Evolutionary conservation across 2,888 invertebrate species (phyloP).

Genomic region (Drosophila setosimentum): DNA sequence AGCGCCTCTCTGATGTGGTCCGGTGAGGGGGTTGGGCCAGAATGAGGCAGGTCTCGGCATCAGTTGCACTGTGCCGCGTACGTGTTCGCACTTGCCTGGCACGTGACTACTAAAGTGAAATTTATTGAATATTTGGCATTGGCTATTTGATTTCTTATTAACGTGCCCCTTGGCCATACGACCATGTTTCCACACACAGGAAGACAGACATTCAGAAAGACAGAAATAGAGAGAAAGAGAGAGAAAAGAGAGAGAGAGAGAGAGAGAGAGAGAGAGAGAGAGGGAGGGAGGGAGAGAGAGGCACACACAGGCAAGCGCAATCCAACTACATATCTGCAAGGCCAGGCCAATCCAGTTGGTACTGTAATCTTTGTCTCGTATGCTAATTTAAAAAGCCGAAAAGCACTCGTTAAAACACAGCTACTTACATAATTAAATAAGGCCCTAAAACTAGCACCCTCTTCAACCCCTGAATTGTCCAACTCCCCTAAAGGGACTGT

Average conservation of each 20-base stretch:
- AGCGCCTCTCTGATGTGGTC: background rate
- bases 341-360: constrained; percentile 15
- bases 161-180: constrained; percentile 47
- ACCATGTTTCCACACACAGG: constrained; percentile 5
- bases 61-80: constrained; percentile 74
- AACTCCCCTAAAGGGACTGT: constrained; percentile 29
- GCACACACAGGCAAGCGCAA: constrained; percentile 1
- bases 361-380: constrained; percentile 45
- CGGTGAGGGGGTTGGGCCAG: background rate
- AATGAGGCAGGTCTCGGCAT: constrained; percentile 54
- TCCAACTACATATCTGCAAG: constrained; percentile 32
- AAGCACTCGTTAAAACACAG: constrained; percentile 42
- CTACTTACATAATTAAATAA: constrained; percentile 64
- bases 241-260: background rate
- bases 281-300: background rate
- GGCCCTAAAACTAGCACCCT: constrained; percentile 5
- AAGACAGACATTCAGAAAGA: constrained; percentile 2
- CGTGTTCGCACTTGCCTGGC: constrained; percentile 80
- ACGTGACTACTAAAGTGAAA: constrained; percentile 80
- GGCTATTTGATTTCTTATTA: constrained; percentile 81
- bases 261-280: background rate
- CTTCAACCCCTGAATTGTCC: background rate
- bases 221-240: background rate
- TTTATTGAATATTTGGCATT: constrained; percentile 83
- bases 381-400: constrained; percentile 62